Evolutionary conservation across 2,797 vertebrate species (phyloP).

Genomic region (Salarias fasciatus): DNA sequence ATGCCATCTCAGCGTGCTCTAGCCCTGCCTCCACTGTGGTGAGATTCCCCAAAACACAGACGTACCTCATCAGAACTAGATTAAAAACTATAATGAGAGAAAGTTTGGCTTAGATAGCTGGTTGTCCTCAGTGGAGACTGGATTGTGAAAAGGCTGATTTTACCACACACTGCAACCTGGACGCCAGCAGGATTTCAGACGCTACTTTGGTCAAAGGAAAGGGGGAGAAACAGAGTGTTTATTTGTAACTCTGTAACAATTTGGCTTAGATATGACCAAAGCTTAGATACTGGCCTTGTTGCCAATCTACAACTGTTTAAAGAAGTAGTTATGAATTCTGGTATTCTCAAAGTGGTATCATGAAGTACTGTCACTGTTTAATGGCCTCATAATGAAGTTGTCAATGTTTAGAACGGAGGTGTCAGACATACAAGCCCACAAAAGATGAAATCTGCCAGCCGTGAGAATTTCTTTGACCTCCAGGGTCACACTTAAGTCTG

Average conservation of each 20-base stretch:
- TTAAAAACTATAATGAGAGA: slow-evolving; percentile 8
- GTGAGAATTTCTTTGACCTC: too few relatives aligned
- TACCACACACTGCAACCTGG: not conserved
- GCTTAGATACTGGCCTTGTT: not conserved
- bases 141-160: not conserved
- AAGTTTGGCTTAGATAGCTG: slow-evolving; percentile 6
- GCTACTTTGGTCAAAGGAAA: not conserved
- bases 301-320: not conserved
- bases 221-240: too few relatives aligned
- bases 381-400: too few relatives aligned
- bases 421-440: too few relatives aligned
- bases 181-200: not conserved
- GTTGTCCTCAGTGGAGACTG: slow-evolving; percentile 3
- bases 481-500: too few relatives aligned
- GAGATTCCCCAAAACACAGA: not conserved
- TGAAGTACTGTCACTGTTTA: too few relatives aligned
- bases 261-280: too few relatives aligned
- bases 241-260: too few relatives aligned
- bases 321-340: not conserved
- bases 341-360: not conserved
- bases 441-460: too few relatives aligned
- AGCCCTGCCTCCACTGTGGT: not conserved
- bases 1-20: not conserved
- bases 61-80: not conserved
- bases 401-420: too few relatives aligned